Percentiles rank a stretch among this genome's conserved stretches.
Evolutionary conservation across 35 echinoderm and acorn worm genomes (phyloP).

Genomic region (Diadema setosum): DNA sequence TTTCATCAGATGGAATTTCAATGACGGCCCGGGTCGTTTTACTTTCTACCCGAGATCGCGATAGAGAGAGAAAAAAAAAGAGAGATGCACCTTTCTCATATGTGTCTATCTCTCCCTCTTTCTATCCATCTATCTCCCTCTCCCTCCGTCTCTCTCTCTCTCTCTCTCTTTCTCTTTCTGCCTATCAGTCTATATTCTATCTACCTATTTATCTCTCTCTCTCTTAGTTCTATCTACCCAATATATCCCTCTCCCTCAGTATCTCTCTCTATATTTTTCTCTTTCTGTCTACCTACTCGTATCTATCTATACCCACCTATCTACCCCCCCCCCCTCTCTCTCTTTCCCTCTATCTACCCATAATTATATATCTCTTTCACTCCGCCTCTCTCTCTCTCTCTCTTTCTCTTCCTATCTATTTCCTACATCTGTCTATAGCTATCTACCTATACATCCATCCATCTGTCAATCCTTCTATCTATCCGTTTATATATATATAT

Average conservation of each 20-base stretch:
- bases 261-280: background rate
- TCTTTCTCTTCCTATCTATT: too few relatives aligned
- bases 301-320: background rate
- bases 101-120: background rate
- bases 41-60: too few relatives aligned
- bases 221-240: too few relatives aligned
- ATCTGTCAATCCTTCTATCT: too few relatives aligned
- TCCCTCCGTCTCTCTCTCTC: background rate
- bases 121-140: background rate
- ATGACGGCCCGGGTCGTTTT: too few relatives aligned
- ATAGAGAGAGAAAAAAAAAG: too few relatives aligned
- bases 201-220: background rate
- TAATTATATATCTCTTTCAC: background rate
- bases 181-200: background rate
- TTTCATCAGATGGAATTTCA: too few relatives aligned
- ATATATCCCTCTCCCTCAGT: background rate
- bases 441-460: too few relatives aligned
- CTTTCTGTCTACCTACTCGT: background rate
- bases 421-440: too few relatives aligned
- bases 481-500: too few relatives aligned
- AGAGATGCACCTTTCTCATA: background rate
- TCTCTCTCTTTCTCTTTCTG: background rate
- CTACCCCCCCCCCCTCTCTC: background rate
- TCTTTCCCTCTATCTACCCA: background rate
- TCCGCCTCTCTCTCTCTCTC: background rate